Evolutionary conservation across 2,113 vertebrate genomes (phyloP).

Genomic region (Cromileptes altivelis): DNA sequence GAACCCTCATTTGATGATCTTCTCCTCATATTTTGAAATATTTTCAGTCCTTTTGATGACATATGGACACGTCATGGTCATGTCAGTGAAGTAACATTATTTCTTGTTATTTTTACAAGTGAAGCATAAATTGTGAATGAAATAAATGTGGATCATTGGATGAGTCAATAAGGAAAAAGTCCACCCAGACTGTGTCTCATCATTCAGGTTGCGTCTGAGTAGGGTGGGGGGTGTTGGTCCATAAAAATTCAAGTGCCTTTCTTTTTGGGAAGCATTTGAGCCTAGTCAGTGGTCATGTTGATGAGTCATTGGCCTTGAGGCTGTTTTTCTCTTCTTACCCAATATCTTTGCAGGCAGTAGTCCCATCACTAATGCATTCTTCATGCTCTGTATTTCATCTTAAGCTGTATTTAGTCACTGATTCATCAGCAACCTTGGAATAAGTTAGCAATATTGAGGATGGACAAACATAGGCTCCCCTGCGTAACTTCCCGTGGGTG

Average conservation of each 20-base stretch:
- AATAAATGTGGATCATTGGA: background rate
- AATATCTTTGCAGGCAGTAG: slow-evolving; percentile 31
- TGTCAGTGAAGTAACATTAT: slow-evolving; percentile 17
- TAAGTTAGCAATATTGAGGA: slow-evolving; percentile 24
- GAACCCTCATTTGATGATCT: slow-evolving; percentile 6
- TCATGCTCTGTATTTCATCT: slow-evolving; percentile 42
- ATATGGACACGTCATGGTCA: background rate
- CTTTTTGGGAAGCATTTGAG: slow-evolving; percentile 18
- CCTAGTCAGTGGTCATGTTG: slow-evolving; percentile 39
- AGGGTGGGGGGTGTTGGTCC: background rate
- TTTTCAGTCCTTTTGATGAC: slow-evolving; percentile 7
- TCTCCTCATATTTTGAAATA: background rate
- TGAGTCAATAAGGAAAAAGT: slow-evolving; percentile 48
- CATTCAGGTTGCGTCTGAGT: slow-evolving; percentile 11
- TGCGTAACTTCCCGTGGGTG: slow-evolving; percentile 1
- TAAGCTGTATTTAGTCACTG: slow-evolving; percentile 44
- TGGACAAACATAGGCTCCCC: background rate
- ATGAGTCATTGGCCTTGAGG: slow-evolving; percentile 54
- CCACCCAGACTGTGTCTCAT: slow-evolving; percentile 35
- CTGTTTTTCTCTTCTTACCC: slow-evolving; percentile 26
- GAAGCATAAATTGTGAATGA: slow-evolving; percentile 25
- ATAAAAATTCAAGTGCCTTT: slow-evolving; percentile 8
- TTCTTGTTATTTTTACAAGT: slow-evolving; percentile 2
- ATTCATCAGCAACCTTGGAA: slow-evolving; percentile 49
- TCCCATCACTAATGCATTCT: slow-evolving; percentile 55